Conservation (phyloP, 2,797 vertebrate species). For the Antennarius maculatus region DNA sequence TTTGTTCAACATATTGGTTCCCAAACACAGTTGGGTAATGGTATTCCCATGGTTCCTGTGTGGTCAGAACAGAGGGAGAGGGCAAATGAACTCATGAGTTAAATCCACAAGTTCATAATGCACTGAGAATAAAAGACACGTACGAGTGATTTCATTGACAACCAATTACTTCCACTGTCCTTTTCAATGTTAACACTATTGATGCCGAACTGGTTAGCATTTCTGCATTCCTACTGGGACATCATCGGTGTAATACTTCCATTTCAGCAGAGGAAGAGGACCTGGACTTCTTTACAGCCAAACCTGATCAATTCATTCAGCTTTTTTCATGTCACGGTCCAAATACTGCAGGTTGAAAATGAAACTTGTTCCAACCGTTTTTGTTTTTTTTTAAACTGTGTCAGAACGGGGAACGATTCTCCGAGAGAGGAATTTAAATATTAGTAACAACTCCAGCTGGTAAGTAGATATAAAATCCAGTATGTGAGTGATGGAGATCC, state of each 20-base stretch:
- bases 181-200: background rate
- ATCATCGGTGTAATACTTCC: too few relatives aligned
- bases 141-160: background rate
- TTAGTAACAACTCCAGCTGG: constrained; percentile 11
- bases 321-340: too few relatives aligned
- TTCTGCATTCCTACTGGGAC: too few relatives aligned
- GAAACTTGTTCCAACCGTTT: background rate
- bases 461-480: constrained; percentile 35
- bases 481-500: constrained; percentile 49
- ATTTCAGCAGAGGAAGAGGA: too few relatives aligned
- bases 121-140: too few relatives aligned
- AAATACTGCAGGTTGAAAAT: background rate
- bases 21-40: constrained; percentile 58
- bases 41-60: constrained; percentile 74
- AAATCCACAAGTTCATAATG: constrained; percentile 9
- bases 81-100: constrained; percentile 1
- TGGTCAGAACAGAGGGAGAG: constrained; percentile 20
- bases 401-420: too few relatives aligned
- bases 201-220: too few relatives aligned
- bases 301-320: background rate
- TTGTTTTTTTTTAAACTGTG: background rate
- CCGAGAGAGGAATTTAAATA: constrained; percentile 20
- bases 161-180: background rate
- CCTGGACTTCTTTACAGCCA: too few relatives aligned
- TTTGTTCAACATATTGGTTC: constrained; percentile 62